Evolutionary conservation across 2,888 invertebrate genomes (phyloP), one percentile per base, ranked within the genome.

Genomic region (Drosophila recens): DNA sequence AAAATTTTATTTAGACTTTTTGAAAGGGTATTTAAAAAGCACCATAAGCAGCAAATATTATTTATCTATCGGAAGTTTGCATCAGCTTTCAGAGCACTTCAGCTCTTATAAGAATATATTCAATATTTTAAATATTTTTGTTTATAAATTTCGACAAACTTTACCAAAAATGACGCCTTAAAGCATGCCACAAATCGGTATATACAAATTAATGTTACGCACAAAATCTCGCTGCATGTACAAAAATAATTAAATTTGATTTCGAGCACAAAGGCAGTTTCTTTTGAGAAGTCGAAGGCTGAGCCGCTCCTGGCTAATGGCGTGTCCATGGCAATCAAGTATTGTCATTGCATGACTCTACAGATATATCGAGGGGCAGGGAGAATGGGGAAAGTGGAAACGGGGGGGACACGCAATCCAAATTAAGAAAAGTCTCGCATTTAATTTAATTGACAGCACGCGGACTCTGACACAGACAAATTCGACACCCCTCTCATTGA

Each of bases 221-320:
- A 72, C 80, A 82, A 75, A 87, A 79, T 75, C 83, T 43, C 69
- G 62, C 83, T 88, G 88, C 91, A 89, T 87, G 91, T 80, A 75
- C 82, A 80, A 85, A 90, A 79, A 90, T 91, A 91, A 91, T 91
- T 91, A 91, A 91, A 88, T 86, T 86, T 90, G 82, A 84, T 83
- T 86, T 80, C 57, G 33, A 63, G 23, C 56, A 57, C 69, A 72
- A 67, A 72, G 70, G 62, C 63, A 69, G 65, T 68, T 68, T 51
- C 58, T 66, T 58, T 72, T 61, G 38, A 43, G 8, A 49, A 27
- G 40, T 15, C 33, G 63, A 42, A 54, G 38, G 43, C 23, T 40
- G 52, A 15, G n/a, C n/a, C 13, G 45, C 40, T 52, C 45, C 49
- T 87, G 54, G 53, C 89, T 27, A 5, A 46, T 87, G 54, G 53